Evolutionary conservation across 2,888 invertebrate species (phyloP).

Genomic region (Epinotia bilunana): DNA sequence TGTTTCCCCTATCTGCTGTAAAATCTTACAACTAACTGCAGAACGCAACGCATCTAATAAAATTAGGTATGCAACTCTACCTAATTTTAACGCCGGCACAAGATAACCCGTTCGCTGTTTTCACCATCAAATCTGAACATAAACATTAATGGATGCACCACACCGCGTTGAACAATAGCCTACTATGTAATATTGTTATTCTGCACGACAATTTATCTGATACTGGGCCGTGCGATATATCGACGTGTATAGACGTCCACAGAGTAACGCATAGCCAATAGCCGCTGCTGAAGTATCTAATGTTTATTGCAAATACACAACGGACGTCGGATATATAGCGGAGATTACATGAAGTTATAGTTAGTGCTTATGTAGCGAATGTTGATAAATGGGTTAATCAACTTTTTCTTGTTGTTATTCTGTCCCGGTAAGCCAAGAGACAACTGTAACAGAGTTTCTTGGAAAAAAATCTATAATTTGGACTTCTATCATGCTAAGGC

Average conservation of each 20-base stretch:
- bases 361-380: not conserved
- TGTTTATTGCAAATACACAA: conserved; percentile 9
- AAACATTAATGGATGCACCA: conserved; percentile 52
- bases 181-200: conserved; percentile 69
- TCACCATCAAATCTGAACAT: conserved; percentile 35
- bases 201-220: conserved; percentile 70
- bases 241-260: conserved; percentile 34
- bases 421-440: too few relatives aligned
- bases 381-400: too few relatives aligned
- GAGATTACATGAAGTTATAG: conserved; percentile 3
- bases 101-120: conserved; percentile 28
- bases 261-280: conserved; percentile 18
- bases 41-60: not conserved
- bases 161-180: conserved; percentile 70
- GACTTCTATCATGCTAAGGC: too few relatives aligned
- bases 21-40: too few relatives aligned
- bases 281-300: conserved; percentile 11
- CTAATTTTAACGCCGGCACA: conserved; percentile 21
- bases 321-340: conserved; percentile 1
- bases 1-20: too few relatives aligned
- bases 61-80: not conserved
- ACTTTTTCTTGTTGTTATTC: too few relatives aligned
- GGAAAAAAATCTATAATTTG: too few relatives aligned
- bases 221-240: conserved; percentile 67
- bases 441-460: too few relatives aligned